Percentiles rank a stretch among this genome's conserved stretches.
phyloP scores from a whole-genome alignment of 2,888 invertebrate genomes.

The Cerastis leucographa region DNA sequence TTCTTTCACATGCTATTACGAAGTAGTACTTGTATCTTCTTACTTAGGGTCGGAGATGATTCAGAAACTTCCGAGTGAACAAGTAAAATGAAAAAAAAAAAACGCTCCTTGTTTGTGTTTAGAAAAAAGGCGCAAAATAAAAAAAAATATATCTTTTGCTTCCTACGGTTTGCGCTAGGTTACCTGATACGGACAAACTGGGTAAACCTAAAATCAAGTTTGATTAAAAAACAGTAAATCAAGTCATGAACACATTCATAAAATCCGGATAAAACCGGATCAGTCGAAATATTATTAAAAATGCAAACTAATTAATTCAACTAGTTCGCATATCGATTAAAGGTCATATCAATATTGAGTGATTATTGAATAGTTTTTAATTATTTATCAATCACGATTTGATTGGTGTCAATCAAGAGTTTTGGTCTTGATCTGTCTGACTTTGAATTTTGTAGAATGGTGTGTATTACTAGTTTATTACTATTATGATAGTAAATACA shows the following conservation, averaged over 20 bases:
- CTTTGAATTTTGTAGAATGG: conserved; percentile 15
- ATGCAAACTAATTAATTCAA: conserved; percentile 18
- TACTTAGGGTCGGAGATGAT: not conserved
- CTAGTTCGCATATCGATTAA: conserved; percentile 35
- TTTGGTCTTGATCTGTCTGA: conserved; percentile 22
- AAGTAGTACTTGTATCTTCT: not conserved
- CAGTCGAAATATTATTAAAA: conserved; percentile 17
- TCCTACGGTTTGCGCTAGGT: not conserved
- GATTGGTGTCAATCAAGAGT: conserved; percentile 32
- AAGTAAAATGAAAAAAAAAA: not conserved
- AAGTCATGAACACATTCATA: not conserved
- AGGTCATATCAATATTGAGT: conserved; percentile 31
- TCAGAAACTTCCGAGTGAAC: not conserved
- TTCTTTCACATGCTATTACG: too few species aligned
- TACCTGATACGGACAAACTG: not conserved
- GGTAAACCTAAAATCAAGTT: not conserved
- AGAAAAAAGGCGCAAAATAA: not conserved
- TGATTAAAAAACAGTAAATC: not conserved
- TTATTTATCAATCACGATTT: conserved; percentile 30
- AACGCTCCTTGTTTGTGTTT: not conserved
- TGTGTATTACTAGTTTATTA: too few species aligned
- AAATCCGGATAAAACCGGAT: conserved; percentile 23
- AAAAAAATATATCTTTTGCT: not conserved
- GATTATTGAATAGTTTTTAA: conserved; percentile 23
- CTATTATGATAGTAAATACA: too few species aligned